phyloP scores from a whole-genome alignment of 2,888 invertebrate genomes.

The Seira musarum region DNA sequence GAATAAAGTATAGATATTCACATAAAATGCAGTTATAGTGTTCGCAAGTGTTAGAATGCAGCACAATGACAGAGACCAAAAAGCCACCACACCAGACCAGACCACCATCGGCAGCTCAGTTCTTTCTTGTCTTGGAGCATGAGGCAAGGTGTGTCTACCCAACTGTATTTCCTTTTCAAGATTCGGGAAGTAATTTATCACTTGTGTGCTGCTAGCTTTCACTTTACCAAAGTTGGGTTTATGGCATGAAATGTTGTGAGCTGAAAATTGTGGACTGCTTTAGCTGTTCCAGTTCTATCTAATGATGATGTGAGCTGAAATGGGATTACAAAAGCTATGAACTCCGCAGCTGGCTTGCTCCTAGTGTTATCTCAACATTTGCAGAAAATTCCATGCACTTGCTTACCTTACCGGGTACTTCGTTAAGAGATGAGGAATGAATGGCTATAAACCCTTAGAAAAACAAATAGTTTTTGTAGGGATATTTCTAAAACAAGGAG shows the following conservation, averaged over 20 bases:
- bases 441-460: background rate
- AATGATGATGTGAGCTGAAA: background rate
- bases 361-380: background rate
- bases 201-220: slow-evolving; percentile 27
- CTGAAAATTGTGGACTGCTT: background rate
- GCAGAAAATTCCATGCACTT: background rate
- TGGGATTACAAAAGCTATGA: background rate
- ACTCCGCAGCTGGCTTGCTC: background rate
- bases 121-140: background rate
- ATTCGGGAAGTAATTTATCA: slow-evolving; percentile 57
- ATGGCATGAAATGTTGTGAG: background rate
- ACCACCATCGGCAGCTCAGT: background rate
- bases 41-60: background rate
- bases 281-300: background rate
- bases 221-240: background rate
- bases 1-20: no score
- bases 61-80: background rate
- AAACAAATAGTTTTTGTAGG: background rate
- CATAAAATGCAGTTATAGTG: no score
- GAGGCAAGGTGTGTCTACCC: slow-evolving; percentile 43
- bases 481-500: slow-evolving; percentile 33
- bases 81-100: slow-evolving; percentile 4
- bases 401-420: background rate
- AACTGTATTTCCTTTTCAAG: slow-evolving; percentile 47
- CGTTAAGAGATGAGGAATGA: background rate